phyloP scores from a whole-genome alignment of 1,140 invertebrate species.

The Diplogasteroides magnus region DNA sequence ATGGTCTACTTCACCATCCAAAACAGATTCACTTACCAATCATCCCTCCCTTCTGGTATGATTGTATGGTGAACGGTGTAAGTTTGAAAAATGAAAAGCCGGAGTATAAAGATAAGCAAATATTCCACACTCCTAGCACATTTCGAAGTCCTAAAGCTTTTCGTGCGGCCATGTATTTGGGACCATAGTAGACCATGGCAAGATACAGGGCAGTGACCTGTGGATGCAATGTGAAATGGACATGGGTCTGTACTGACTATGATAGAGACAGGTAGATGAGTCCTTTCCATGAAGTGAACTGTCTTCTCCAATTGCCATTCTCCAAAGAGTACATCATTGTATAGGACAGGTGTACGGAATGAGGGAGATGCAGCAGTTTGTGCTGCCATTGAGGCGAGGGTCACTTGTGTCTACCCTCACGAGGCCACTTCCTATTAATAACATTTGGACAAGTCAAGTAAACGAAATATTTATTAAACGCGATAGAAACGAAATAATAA shows the following conservation, averaged over 20 bases:
- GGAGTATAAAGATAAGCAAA: not conserved
- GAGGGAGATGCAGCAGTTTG: not conserved
- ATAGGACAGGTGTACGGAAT: not conserved
- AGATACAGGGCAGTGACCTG: not conserved
- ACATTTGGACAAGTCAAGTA: no score
- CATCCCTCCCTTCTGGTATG: not conserved
- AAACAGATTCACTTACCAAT: not conserved
- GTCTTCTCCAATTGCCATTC: constrained; percentile 1
- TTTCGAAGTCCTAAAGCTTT: not conserved
- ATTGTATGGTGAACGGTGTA: not conserved
- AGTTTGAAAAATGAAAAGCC: not conserved
- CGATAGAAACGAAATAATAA: no score
- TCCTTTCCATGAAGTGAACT: not conserved
- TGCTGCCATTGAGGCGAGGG: no score
- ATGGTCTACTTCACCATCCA: not conserved
- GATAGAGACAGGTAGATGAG: not conserved
- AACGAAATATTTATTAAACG: no score
- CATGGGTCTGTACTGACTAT: not conserved
- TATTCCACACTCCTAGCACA: not conserved
- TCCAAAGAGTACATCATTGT: not conserved
- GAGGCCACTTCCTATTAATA: no score
- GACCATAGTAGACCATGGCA: not conserved
- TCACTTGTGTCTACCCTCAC: no score
- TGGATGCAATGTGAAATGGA: no score
- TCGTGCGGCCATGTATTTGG: not conserved